Evolutionary conservation across 1,140 invertebrate species (phyloP), one percentile per base, ranked within the genome.

Genomic region (Theocolax elegans): DNA sequence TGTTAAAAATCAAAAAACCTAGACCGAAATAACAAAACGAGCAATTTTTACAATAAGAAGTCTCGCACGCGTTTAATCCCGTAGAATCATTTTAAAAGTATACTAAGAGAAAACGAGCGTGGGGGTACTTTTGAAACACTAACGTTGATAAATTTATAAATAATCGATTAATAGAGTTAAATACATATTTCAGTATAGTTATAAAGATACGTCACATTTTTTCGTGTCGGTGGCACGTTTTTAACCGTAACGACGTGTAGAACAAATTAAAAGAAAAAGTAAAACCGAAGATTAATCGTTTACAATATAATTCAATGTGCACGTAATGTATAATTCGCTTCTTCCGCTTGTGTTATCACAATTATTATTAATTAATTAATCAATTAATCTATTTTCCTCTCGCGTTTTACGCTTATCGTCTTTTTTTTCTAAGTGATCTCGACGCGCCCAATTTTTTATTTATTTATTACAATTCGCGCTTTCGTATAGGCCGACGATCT

Each of bases 111-210:
- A n/a, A n/a, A n/a, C n/a, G n/a, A n/a, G n/a, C n/a, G n/a, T n/a
- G n/a, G n/a, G n/a, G n/a, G n/a, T n/a, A n/a, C n/a, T n/a, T n/a
- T n/a, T n/a, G n/a, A n/a, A n/a, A n/a, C 74, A 74, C 72, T 67
- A 76, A 72, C 44, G 68, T 74, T 75, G 59, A 72, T 65, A 78
- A 72, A 64, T 73, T 31, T 79, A 79, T 72, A 75, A 77, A 74
- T 74, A 77, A 78, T 78, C 67, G 49, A 79, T 77, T 76, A 75
- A 73, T 73, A 38, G 40, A 74, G 60, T 75, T 74, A 74, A n/a
- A n/a, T 74, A 76, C 29, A 73, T 77, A 77, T 66, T 79, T 77
- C 74, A 74, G 69, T 76, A 73, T 78, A 76, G 60, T 73, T 77
- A 75, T 62, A 46, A 56, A 42, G 46, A 44, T 49, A 62, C 71